phyloP scores from a whole-genome alignment of 2,113 vertebrate genomes.

The Calyptommatus sinebrachiatus region DNA sequence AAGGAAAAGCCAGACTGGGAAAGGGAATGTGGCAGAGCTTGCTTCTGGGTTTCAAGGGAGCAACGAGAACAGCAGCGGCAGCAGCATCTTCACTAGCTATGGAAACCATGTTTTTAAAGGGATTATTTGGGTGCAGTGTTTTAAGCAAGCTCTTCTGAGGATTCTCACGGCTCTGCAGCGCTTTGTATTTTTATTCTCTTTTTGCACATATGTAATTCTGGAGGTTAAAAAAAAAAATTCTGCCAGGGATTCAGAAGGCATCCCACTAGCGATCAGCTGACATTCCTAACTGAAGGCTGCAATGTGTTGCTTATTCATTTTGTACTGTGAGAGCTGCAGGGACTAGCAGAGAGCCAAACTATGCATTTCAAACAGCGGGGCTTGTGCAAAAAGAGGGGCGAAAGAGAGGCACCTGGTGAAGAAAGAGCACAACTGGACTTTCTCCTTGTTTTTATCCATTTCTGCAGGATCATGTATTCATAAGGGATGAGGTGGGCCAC shows the following conservation, averaged over 20 bases:
- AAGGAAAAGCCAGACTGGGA: conserved; percentile 51
- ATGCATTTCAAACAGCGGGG: conserved; percentile 84
- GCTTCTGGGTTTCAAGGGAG: conserved; percentile 72
- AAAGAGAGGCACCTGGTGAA: conserved; percentile 76
- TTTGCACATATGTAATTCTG: conserved; percentile 71
- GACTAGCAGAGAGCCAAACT: conserved; percentile 82
- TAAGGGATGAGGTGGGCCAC: conserved; percentile 93
- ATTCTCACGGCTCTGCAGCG: conserved; percentile 54
- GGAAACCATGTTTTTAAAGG: conserved; percentile 72
- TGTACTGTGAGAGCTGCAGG: conserved; percentile 80
- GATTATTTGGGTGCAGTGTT: conserved; percentile 66
- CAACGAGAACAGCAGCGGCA: conserved; percentile 38
- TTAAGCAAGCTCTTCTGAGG: conserved; percentile 67
- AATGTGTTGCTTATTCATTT: conserved; percentile 84
- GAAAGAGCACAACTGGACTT: conserved; percentile 80
- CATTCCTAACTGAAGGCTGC: conserved; percentile 75
- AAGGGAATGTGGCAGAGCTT: conserved; percentile 76
- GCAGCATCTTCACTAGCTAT: conserved; percentile 65
- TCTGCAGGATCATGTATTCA: conserved; percentile 93
- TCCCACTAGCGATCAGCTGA: conserved; percentile 82
- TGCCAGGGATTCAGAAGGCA: conserved; percentile 74
- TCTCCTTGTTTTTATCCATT: conserved; percentile 92
- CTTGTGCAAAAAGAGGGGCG: conserved; percentile 81
- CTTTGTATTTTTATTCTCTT: conserved; percentile 56
- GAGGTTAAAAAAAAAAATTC: conserved; percentile 67